Conservation (phyloP, 1,140 invertebrate species). For the Plutomurus gul region DNA sequence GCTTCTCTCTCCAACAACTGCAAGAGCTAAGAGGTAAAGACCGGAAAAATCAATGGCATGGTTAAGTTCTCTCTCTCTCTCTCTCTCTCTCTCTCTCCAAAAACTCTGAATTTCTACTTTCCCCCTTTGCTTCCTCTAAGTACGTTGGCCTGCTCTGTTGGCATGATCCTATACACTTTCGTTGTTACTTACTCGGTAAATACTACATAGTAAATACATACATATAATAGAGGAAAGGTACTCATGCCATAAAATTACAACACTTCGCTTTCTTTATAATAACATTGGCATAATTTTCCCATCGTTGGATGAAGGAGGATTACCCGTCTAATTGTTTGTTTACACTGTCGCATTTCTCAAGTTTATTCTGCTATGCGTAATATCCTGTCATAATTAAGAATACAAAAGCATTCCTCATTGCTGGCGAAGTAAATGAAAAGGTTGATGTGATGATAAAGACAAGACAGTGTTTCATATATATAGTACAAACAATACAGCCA, state of each 20-base stretch:
- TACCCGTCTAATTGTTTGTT: slow-evolving; percentile 18
- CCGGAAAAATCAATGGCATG: slow-evolving; percentile 51
- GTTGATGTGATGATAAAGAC: slow-evolving; percentile 20
- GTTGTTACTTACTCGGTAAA: slow-evolving; percentile 23
- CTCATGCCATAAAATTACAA: slow-evolving; percentile 28
- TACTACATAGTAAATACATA: background rate
- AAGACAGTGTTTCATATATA: background rate
- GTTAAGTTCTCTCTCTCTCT: slow-evolving; percentile 30
- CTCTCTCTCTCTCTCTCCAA: slow-evolving; percentile 4
- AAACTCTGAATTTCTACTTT: slow-evolving; percentile 28
- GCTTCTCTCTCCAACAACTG: background rate
- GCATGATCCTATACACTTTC: slow-evolving; percentile 17
- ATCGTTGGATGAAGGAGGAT: background rate
- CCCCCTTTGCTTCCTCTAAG: slow-evolving; percentile 3
- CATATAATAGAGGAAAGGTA: too few relatives aligned
- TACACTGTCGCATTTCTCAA: slow-evolving; percentile 21
- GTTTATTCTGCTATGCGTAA: slow-evolving; percentile 3
- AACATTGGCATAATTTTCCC: slow-evolving; percentile 7
- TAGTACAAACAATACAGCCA: background rate
- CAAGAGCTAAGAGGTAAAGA: slow-evolving; percentile 44
- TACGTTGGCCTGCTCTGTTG: background rate
- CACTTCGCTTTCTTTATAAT: background rate
- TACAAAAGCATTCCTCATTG: slow-evolving; percentile 9
- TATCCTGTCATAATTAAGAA: slow-evolving; percentile 25
- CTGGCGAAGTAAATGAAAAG: background rate